A percentile compares a stretch with the other conserved stretches of the same genome.
These are phyloP conservation scores for Tenebrosternarchus preto DNA, from an alignment of 2,113 vertebrate species.

Conservation along the genomic window DNA sequence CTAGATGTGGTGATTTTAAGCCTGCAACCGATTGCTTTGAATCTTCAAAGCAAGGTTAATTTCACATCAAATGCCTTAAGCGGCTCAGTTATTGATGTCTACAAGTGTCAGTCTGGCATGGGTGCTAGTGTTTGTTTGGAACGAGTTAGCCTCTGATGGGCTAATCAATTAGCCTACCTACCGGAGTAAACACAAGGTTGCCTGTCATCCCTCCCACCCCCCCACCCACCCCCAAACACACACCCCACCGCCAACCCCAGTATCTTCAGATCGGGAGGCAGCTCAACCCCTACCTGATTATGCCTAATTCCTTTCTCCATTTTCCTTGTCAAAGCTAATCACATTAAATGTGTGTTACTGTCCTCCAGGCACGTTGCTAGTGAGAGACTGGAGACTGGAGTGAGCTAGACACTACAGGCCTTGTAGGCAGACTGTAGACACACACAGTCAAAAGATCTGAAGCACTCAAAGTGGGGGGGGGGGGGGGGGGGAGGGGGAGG, in stretches of 20 bases:
- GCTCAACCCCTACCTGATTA: conserved; percentile 39
- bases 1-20: conserved; percentile 51
- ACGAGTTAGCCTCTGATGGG: conserved; percentile 56
- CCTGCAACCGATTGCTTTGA: conserved; percentile 61
- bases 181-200: conserved; percentile 37
- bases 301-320: conserved; percentile 34
- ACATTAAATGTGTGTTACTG: conserved; percentile 42
- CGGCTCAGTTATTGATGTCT: conserved; percentile 66
- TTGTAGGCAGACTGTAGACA: conserved; percentile 13
- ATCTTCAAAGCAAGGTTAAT: conserved; percentile 69
- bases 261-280: conserved; percentile 31
- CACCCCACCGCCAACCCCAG: not conserved
- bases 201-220: conserved; percentile 32
- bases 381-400: not conserved
- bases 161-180: conserved; percentile 45
- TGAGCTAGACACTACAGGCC: not conserved
- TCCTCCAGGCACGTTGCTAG: conserved; percentile 25
- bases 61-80: conserved; percentile 65
- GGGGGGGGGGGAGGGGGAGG: no score
- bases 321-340: conserved; percentile 57
- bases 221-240: no score
- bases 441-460: not conserved
- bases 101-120: conserved; percentile 59
- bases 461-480: not conserved
- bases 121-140: conserved; percentile 57